A percentile compares a stretch with the other conserved stretches of the same genome.
These are phyloP conservation scores for Eupithecia pulchellata DNA, from an alignment of 2,888 invertebrate genomes.

Conservation along the genomic window DNA sequence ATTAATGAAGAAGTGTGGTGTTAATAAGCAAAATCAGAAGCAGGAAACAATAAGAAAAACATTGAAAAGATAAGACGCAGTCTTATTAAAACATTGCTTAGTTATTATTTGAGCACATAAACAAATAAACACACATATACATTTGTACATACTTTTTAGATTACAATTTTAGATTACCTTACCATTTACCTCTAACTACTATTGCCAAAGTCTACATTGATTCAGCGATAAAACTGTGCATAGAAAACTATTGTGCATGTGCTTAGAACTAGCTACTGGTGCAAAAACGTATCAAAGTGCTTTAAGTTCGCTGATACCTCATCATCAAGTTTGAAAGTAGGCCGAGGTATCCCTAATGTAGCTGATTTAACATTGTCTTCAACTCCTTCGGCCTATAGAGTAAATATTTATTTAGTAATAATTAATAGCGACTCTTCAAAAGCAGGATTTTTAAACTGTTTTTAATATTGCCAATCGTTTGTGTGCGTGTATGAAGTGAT, in stretches of 20 bases:
- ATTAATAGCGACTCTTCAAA: constrained; percentile 75
- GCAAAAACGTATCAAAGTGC: constrained; percentile 48
- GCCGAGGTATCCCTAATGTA: constrained; percentile 73
- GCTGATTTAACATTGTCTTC: constrained; percentile 68
- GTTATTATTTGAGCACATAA: constrained; percentile 44
- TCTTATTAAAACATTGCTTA: constrained; percentile 50
- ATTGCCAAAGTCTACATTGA: constrained; percentile 21
- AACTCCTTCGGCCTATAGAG: constrained; percentile 77
- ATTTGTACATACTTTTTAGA: constrained; percentile 39
- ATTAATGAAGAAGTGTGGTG: constrained; percentile 29
- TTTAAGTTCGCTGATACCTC: constrained; percentile 70
- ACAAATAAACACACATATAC: constrained; percentile 33
- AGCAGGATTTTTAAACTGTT: constrained; percentile 22
- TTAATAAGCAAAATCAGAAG: constrained; percentile 69
- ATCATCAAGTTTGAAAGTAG: constrained; percentile 72
- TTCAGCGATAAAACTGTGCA: constrained; percentile 39
- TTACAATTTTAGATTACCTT: constrained; percentile 9
- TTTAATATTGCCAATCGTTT: constrained; percentile 39
- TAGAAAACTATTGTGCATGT: constrained; percentile 53
- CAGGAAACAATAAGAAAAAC: constrained; percentile 63
- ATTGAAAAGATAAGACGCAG: constrained; percentile 49
- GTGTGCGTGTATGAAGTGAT: constrained; percentile 45
- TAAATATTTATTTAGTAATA: constrained; percentile 62
- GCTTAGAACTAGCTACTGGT: constrained; percentile 40
- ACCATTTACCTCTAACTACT: constrained; percentile 36